phyloP scores from a whole-genome alignment of 2,888 invertebrate species.

The Galerucella nymphaeae region DNA sequence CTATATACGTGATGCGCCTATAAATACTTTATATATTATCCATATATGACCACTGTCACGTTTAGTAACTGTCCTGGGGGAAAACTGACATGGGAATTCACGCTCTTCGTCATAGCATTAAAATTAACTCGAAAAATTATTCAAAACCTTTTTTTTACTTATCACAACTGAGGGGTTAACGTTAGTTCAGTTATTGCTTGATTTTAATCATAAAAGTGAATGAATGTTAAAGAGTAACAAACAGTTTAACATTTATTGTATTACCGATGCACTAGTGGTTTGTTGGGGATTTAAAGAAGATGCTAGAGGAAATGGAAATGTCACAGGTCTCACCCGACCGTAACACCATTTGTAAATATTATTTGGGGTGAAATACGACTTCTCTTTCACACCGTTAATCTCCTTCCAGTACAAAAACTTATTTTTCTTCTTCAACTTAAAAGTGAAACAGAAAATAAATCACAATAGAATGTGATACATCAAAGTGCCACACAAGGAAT shows the following conservation, averaged over 20 bases:
- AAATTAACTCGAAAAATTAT: constrained; percentile 41
- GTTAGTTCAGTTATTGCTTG: too few relatives aligned
- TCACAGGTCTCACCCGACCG: not conserved
- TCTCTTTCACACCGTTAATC: constrained; percentile 26
- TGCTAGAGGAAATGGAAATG: not conserved
- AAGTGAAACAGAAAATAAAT: constrained; percentile 44
- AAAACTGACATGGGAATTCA: constrained; percentile 30
- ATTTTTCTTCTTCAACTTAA: constrained; percentile 38
- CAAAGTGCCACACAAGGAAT: constrained; percentile 45
- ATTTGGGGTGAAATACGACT: constrained; percentile 31
- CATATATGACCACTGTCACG: constrained; percentile 54
- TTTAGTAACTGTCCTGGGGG: constrained; percentile 34
- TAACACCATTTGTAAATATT: constrained; percentile 36
- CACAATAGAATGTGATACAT: constrained; percentile 45
- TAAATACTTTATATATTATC: constrained; percentile 59
- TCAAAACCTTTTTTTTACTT: constrained; percentile 31
- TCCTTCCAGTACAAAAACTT: constrained; percentile 24
- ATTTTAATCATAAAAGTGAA: too few relatives aligned
- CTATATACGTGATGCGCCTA: constrained; percentile 60
- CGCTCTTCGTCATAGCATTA: constrained; percentile 37
- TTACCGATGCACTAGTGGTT: not conserved
- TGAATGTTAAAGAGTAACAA: too few relatives aligned
- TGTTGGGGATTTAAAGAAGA: not conserved
- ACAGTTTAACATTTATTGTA: too few relatives aligned
- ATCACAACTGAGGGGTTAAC: constrained; percentile 27